These are phyloP conservation scores for Mobula hypostoma DNA, from an alignment of 2,113 vertebrate species.

Conservation along the genomic window DNA sequence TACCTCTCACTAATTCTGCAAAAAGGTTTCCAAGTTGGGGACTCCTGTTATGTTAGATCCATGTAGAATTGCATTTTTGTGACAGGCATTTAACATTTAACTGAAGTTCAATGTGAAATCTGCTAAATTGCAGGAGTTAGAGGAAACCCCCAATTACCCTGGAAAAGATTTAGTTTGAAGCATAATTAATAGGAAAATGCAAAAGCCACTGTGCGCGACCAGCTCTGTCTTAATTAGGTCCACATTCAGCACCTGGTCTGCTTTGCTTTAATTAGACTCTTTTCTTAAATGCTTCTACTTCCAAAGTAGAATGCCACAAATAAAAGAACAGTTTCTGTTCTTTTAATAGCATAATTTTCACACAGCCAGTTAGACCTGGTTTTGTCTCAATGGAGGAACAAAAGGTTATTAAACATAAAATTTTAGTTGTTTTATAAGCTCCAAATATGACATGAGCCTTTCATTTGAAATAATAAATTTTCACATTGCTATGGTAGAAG, in stretches of 20 bases:
- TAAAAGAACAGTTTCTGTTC: background rate
- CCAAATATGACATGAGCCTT: background rate
- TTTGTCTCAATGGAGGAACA: background rate
- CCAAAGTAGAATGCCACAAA: background rate
- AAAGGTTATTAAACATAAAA: background rate
- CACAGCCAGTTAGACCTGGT: background rate
- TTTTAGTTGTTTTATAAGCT: background rate
- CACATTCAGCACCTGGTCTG: background rate
- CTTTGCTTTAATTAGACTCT: background rate
- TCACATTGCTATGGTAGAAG: background rate
- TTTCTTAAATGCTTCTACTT: background rate
- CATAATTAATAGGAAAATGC: background rate
- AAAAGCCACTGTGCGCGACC: background rate
- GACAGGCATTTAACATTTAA: conserved; percentile 3
- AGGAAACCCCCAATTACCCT: background rate
- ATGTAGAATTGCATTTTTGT: conserved; percentile 12
- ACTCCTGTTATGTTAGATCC: background rate
- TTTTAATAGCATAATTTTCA: background rate
- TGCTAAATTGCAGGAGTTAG: background rate
- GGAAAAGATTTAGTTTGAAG: conserved; percentile 21
- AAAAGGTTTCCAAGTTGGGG: background rate
- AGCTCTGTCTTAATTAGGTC: conserved; percentile 4
- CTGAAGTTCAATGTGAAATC: background rate
- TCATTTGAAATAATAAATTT: background rate
- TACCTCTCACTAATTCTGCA: background rate